Conservation (phyloP, 23 tunicate genomes). For the Ciona savignyi region DNA sequence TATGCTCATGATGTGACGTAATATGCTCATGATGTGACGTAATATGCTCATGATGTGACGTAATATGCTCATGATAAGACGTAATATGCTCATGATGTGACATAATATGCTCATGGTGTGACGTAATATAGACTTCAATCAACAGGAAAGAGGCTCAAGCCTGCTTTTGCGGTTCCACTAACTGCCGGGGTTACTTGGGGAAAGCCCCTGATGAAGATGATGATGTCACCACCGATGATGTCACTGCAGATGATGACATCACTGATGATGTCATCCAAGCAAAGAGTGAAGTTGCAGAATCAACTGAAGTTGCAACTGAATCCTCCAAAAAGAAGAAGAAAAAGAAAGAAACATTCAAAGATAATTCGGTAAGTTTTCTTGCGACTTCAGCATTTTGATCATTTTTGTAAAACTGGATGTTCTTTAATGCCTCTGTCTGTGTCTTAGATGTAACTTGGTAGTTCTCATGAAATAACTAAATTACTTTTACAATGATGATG, state of each 20-base stretch:
- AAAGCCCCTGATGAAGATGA: conserved; percentile 62
- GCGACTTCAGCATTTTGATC: background rate
- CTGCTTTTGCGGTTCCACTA: conserved; percentile 79
- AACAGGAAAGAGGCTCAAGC: conserved; percentile 78
- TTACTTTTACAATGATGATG: no score
- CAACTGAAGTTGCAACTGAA: background rate
- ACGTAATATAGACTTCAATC: no score
- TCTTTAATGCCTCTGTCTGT: background rate
- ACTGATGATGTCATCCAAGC: conserved; percentile 1
- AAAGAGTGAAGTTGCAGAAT: background rate
- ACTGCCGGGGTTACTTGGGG: conserved; percentile 89
- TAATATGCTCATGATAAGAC: no score
- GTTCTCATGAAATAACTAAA: no score
- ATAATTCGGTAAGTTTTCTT: conserved; percentile 25
- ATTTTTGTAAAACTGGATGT: no score
- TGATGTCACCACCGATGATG: background rate
- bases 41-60: no score
- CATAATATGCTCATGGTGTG: no score
- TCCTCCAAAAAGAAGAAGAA: conserved; percentile 22
- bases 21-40: no score
- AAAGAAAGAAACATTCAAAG: conserved; percentile 40
- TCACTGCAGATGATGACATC: background rate
- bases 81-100: no score
- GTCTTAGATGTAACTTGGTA: no score
- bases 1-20: no score